phyloP scores from a whole-genome alignment of 2,888 invertebrate genomes.

The Calliopum simillimum region DNA sequence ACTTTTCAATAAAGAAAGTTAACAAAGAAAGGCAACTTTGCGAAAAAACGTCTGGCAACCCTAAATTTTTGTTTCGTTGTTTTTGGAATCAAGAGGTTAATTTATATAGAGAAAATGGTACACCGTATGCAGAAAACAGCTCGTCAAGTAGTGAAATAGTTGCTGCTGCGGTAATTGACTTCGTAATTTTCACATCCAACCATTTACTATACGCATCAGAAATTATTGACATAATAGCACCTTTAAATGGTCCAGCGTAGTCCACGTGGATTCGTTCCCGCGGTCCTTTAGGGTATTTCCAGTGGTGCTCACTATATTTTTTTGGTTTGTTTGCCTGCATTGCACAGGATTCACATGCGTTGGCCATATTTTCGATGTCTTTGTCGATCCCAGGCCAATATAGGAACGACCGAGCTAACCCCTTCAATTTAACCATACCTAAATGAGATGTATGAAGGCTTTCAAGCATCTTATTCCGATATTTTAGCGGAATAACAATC shows the following conservation, averaged over 20 bases:
- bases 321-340: conserved; percentile 1
- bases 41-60: too few relatives aligned
- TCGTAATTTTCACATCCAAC: too few relatives aligned
- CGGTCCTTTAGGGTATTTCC: conserved; percentile 50
- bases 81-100: too few relatives aligned
- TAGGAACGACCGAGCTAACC: conserved; percentile 36
- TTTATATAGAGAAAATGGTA: too few relatives aligned
- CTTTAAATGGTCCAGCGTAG: conserved; percentile 62
- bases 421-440: conserved; percentile 39
- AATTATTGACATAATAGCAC: too few relatives aligned
- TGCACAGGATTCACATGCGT: neutral
- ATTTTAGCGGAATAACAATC: neutral
- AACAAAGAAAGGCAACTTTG: too few relatives aligned
- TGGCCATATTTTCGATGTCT: neutral
- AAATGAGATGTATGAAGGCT: conserved; percentile 37
- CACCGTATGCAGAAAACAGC: too few relatives aligned
- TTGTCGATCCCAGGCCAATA: neutral
- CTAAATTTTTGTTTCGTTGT: too few relatives aligned
- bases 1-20: too few relatives aligned
- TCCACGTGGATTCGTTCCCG: conserved; percentile 65
- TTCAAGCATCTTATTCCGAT: neutral
- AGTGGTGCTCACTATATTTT: conserved; percentile 40
- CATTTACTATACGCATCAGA: too few relatives aligned
- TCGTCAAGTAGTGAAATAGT: too few relatives aligned
- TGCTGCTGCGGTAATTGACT: too few relatives aligned